These are phyloP conservation scores for Darevskia mixta DNA, from an alignment of 2,797 vertebrate genomes.

Conservation along the genomic window DNA sequence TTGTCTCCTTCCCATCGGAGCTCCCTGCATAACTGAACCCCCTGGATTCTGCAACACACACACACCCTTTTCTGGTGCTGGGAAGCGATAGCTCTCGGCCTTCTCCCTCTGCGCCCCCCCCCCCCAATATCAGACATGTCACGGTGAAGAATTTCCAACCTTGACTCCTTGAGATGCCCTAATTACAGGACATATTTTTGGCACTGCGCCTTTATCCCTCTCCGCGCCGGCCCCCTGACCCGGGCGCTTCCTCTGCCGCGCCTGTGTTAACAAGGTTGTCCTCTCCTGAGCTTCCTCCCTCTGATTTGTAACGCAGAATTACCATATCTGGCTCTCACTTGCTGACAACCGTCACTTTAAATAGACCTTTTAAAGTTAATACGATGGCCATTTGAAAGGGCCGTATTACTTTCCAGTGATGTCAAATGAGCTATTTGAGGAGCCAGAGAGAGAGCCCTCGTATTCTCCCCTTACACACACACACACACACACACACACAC, in stretches of 20 bases:
- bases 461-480: neutral
- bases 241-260: conserved; percentile 69
- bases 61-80: conserved; percentile 51
- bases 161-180: conserved; percentile 77
- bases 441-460: neutral
- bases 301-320: conserved; percentile 79
- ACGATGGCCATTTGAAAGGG: conserved; percentile 73
- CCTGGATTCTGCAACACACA: neutral
- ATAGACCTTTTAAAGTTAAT: conserved; percentile 80
- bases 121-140: conserved; percentile 76
- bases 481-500: no score
- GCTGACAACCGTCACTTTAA: conserved; percentile 79
- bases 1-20: conserved; percentile 45
- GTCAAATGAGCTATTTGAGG: conserved; percentile 76
- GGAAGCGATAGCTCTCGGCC: conserved; percentile 73
- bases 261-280: conserved; percentile 78
- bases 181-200: conserved; percentile 79
- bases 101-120: conserved; percentile 73
- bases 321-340: conserved; percentile 79
- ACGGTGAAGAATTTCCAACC: conserved; percentile 77
- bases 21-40: conserved; percentile 27
- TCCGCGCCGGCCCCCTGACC: conserved; percentile 70
- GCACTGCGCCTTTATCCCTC: conserved; percentile 75
- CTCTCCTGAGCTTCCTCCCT: conserved; percentile 70
- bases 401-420: conserved; percentile 74